Base-by-base conservation (phyloP, 2,888 invertebrate genomes). In the Neoitamus cyanurus region DNA sequence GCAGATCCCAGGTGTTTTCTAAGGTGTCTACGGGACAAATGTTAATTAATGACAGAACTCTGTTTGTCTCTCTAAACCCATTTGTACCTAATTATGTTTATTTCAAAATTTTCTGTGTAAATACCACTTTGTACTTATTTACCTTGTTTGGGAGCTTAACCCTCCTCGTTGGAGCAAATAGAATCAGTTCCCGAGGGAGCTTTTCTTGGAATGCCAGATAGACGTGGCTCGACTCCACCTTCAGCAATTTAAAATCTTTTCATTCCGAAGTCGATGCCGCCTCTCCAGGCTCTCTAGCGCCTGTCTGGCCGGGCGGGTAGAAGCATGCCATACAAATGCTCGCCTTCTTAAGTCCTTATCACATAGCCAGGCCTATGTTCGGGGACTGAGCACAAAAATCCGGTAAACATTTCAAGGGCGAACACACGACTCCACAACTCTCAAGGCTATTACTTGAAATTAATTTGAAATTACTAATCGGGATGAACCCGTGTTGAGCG, bases 71-170 rank as follows among this genome's bases (percentile, higher is more conserved):
- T 69, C 82, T 82, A 82, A 82, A 82, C 69, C 82, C 69, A 82
- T 82, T 83, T 72, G 72, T 83, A 73, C 83, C 83, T 83, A 83
- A 83, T 83, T 72, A 83, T 72, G 73, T 83, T 83, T 83, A 83
- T 72, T 83, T 73, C 83, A 48, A 83, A 83, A 83, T 83, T 83
- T 83, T 83, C 72, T 83, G 48, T 46, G 83, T 83, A 83, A 83
- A 83, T 83, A 83, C 72, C 73, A 83, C 72, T 83, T 83, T 83
- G 31, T 83, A 83, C 48, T 48, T 83, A 83, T 72, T 72, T 72
- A 83, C 72, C 42, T 72, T 83, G 46, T 83, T 83, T 83, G 72
- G 28, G 42, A 72, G 69, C 73, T 68, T 80, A 80, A 80, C 78
- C 78, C 78, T 58, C 25, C 78, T 58, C 20, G 31, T n/a, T 31